Evolutionary conservation across 2,113 vertebrate species (phyloP).

Genomic region (Conger conger): DNA sequence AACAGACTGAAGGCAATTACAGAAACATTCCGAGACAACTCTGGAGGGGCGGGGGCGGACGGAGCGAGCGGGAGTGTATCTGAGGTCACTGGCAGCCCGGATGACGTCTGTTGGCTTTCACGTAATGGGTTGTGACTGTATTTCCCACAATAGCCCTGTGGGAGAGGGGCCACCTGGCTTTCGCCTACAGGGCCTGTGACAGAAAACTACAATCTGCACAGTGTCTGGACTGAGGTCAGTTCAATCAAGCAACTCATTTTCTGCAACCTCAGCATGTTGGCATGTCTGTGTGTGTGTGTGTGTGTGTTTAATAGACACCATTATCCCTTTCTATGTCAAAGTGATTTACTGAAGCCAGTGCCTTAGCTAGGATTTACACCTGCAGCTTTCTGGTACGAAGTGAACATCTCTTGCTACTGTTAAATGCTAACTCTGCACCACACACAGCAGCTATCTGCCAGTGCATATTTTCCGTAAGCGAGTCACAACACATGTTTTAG

Average conservation of each 20-base stretch:
- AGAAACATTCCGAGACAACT: conserved; percentile 56
- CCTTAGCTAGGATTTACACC: not conserved
- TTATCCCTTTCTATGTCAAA: not conserved
- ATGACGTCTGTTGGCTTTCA: not conserved
- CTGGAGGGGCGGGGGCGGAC: conserved; percentile 23
- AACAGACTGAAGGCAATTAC: conserved; percentile 56
- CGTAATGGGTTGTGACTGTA: conserved; percentile 34
- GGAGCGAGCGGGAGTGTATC: conserved; percentile 43
- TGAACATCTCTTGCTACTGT: too few relatives aligned
- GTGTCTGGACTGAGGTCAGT: conserved; percentile 14
- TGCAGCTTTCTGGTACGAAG: not conserved
- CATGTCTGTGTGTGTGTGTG: not conserved
- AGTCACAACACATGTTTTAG: not conserved
- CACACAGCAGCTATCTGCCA: not conserved
- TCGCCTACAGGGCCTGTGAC: conserved; percentile 24
- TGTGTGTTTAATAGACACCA: not conserved
- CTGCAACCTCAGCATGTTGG: conserved; percentile 13
- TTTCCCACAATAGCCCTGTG: conserved; percentile 25
- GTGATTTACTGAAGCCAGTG: not conserved
- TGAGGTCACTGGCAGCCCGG: conserved; percentile 42
- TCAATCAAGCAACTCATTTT: conserved; percentile 14
- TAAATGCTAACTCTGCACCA: not conserved
- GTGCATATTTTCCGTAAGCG: not conserved
- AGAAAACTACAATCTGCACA: conserved; percentile 23
- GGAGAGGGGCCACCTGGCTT: conserved; percentile 5